These are phyloP conservation scores for Sclerodermus sp. DNA, from an alignment of 2,888 invertebrate genomes.

Conservation along the genomic window DNA sequence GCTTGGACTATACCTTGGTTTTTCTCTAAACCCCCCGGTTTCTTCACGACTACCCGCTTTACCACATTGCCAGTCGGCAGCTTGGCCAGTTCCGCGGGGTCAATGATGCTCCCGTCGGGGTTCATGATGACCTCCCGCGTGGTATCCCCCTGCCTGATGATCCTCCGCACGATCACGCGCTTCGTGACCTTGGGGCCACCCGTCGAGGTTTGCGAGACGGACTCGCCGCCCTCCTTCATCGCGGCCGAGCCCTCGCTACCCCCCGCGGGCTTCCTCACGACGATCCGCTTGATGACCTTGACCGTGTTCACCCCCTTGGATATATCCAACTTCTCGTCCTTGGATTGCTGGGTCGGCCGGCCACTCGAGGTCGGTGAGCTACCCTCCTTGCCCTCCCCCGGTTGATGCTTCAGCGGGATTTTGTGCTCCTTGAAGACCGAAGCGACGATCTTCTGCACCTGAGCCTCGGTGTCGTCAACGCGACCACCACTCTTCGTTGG, in stretches of 20 bases:
- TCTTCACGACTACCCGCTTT: constrained; percentile 53
- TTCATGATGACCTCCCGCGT: constrained; percentile 54
- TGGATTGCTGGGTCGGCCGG: too few relatives aligned
- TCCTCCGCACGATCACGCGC: constrained; percentile 53
- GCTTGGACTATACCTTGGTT: constrained; percentile 36
- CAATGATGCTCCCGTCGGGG: constrained; percentile 53
- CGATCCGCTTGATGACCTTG: constrained; percentile 53
- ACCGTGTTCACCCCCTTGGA: constrained; percentile 45
- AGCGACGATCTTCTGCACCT: constrained; percentile 55
- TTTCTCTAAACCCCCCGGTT: constrained; percentile 37
- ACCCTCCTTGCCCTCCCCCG: constrained; percentile 19
- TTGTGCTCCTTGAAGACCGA: constrained; percentile 55
- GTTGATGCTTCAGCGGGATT: constrained; percentile 50
- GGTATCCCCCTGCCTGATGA: constrained; percentile 53
- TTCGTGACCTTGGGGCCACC: constrained; percentile 45
- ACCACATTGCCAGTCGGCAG: constrained; percentile 53
- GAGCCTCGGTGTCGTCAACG: constrained; percentile 51
- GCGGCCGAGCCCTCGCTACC: constrained; percentile 22
- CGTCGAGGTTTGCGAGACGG: constrained; percentile 15
- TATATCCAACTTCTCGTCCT: constrained; percentile 22
- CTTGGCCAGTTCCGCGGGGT: constrained; percentile 53
- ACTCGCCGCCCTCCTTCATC: constrained; percentile 30
- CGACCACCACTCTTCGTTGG: constrained; percentile 24
- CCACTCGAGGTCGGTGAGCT: too few relatives aligned
- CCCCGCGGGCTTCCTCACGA: constrained; percentile 44